Base-by-base conservation (phyloP, 53 echinoderm and acorn worm genomes). In the Arbacia lixula region DNA sequence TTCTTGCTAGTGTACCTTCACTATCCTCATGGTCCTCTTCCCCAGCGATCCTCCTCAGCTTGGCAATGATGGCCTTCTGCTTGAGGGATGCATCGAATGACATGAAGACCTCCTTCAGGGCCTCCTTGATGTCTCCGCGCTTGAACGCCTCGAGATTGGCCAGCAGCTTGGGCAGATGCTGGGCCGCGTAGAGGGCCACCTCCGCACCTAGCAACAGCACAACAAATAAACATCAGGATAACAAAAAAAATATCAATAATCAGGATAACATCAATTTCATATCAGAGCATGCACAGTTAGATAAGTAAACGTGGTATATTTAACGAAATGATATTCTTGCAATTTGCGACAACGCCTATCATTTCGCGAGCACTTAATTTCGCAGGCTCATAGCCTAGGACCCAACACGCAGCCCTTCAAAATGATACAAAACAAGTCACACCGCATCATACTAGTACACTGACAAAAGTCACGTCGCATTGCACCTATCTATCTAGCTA, bases 101-200 rank as follows among this genome's bases (percentile, higher is more conserved):
- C 94, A 98, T 94, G 83, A 98, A 98, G 27, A 94, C 83, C 12
- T 76, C 86, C 30, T 88, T 63, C 20, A 98, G 39, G 2, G 90
- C 90, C 35, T 87, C 93, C 35, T 67, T 77, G 22, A 94, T 22
- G 53, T 92, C 86, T 3, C 94, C 90, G 5, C 88, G 81, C 34
- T 94, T 98, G 76, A 89, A 98, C 3, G 86, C 68, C 26, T 53
- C 25, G n/a, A 81, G 83, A 22, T 86, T 68, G 37, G 49, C 68
- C 41, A 98, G 92, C 55, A 88, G 69, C 17, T 90, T 90, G 3
- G 98, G 98, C 4, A 98, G 86, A 22, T 88, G 92, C 39, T 98
- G 90, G 39, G 94, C 88, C 58, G 90, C 87, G 66, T 98, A 94
- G 19, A 92, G 58, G 4, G 98, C 98, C 17, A 98, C 98, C 46